phyloP scores from a whole-genome alignment of 2,113 vertebrate species.

The Chionodraco myersi region DNA sequence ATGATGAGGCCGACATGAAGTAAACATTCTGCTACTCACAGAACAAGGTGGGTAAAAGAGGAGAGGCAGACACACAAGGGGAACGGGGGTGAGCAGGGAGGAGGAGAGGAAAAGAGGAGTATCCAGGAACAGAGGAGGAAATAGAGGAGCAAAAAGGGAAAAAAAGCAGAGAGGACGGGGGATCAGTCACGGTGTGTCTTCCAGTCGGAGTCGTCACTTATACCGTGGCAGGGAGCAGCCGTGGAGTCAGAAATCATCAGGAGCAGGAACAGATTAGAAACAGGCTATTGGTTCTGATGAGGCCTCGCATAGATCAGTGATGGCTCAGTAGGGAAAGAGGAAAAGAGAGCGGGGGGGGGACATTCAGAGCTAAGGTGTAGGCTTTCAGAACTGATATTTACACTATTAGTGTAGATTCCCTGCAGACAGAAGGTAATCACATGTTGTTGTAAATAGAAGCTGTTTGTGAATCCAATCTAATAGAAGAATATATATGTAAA shows the following conservation, averaged over 20 bases:
- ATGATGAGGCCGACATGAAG: conserved; percentile 65
- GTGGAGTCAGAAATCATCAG: conserved; percentile 61
- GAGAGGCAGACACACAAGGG: not conserved
- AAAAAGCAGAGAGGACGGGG: conserved; percentile 18
- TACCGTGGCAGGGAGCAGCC: conserved; percentile 41
- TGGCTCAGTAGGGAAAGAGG: conserved; percentile 50
- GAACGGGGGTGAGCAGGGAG: conserved; percentile 7
- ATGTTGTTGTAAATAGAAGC: not conserved
- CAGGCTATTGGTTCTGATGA: conserved; percentile 78
- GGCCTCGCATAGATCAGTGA: conserved; percentile 68
- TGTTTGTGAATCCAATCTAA: not conserved
- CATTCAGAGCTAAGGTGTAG: conserved; percentile 22
- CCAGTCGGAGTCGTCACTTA: conserved; percentile 54
- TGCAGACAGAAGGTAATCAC: conserved; percentile 8
- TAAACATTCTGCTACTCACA: conserved; percentile 57
- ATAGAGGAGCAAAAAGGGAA: conserved; percentile 7
- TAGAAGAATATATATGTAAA: conserved; percentile 2
- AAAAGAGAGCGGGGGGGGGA: conserved; percentile 18
- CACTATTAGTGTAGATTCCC: conserved; percentile 9
- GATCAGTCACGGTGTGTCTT: conserved; percentile 63
- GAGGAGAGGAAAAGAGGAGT: not conserved
- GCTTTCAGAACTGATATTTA: conserved; percentile 7
- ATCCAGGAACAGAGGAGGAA: conserved; percentile 22
- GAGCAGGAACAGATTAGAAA: conserved; percentile 74
- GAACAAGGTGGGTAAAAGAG: conserved; percentile 39